Conservation (phyloP, 1,140 invertebrate genomes). For the Venturia canescens region DNA sequence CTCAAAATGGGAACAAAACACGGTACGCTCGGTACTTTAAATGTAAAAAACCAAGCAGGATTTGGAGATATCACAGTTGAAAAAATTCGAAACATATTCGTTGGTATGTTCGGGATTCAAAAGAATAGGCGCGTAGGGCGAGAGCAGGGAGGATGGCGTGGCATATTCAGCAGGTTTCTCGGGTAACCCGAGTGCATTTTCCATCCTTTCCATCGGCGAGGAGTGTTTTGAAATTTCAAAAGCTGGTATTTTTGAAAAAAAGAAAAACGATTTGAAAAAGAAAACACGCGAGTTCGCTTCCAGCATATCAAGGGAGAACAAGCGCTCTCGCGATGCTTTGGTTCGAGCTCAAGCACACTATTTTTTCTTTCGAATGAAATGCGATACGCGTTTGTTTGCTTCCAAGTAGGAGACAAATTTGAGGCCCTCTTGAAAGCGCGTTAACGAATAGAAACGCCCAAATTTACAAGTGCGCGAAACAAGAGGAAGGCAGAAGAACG, state of each 20-base stretch:
- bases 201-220: too few relatives aligned
- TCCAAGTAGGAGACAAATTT: neutral
- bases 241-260: neutral
- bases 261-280: too few relatives aligned
- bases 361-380: constrained; percentile 17
- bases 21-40: too few relatives aligned
- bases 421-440: neutral
- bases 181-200: neutral
- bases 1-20: too few relatives aligned
- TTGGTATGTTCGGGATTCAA: neutral
- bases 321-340: too few relatives aligned
- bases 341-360: neutral
- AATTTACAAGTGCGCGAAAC: neutral
- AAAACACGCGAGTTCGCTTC: too few relatives aligned
- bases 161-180: neutral
- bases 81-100: neutral
- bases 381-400: constrained; percentile 14
- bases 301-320: too few relatives aligned
- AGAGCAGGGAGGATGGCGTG: neutral
- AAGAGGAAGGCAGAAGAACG: neutral
- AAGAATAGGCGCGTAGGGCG: neutral
- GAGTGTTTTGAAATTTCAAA: neutral
- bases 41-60: neutral
- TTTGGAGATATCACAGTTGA: neutral
- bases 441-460: neutral